Evolutionary conservation across 2,888 invertebrate genomes (phyloP).

Genomic region (Panorpa germanica): DNA sequence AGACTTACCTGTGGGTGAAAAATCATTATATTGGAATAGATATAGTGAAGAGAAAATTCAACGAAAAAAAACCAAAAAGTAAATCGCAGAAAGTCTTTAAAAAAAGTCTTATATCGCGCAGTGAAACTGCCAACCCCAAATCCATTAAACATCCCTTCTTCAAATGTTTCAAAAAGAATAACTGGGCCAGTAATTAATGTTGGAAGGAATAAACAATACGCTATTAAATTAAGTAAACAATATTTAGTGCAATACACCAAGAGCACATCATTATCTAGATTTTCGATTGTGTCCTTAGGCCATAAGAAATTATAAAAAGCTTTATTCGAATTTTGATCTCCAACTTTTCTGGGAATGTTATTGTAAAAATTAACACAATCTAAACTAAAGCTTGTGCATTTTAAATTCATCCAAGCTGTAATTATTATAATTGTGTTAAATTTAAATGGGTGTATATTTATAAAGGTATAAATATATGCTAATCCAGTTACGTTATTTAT

Average conservation of each 20-base stretch:
- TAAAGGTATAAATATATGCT: background rate
- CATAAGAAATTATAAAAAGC: too few relatives aligned
- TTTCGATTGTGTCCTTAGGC: too few relatives aligned
- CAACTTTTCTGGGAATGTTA: slow-evolving; percentile 17
- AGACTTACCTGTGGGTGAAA: slow-evolving; percentile 37
- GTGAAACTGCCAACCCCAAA: slow-evolving; percentile 16
- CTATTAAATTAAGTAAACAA: slow-evolving; percentile 31
- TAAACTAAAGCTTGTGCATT: slow-evolving; percentile 57
- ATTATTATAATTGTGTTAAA: slow-evolving; percentile 20
- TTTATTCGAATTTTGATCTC: slow-evolving; percentile 11
- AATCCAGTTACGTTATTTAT: slow-evolving; percentile 8
- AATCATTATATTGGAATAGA: slow-evolving; percentile 64
- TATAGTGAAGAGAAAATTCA: slow-evolving; percentile 55
- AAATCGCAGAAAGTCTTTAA: slow-evolving; percentile 32
- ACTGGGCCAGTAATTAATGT: slow-evolving; percentile 73
- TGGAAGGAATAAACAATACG: slow-evolving; percentile 70
- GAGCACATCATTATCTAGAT: too few relatives aligned
- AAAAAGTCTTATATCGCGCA: slow-evolving; percentile 24
- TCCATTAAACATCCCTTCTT: slow-evolving; percentile 21
- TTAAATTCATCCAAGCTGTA: slow-evolving; percentile 46
- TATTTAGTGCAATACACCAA: too few relatives aligned
- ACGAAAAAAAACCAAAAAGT: slow-evolving; percentile 47
- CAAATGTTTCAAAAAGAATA: slow-evolving; percentile 54
- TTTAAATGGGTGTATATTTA: slow-evolving; percentile 13
- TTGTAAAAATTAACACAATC: too few relatives aligned